Conservation (phyloP, 1,140 invertebrate genomes). For the Hypothenemus hampei region DNA sequence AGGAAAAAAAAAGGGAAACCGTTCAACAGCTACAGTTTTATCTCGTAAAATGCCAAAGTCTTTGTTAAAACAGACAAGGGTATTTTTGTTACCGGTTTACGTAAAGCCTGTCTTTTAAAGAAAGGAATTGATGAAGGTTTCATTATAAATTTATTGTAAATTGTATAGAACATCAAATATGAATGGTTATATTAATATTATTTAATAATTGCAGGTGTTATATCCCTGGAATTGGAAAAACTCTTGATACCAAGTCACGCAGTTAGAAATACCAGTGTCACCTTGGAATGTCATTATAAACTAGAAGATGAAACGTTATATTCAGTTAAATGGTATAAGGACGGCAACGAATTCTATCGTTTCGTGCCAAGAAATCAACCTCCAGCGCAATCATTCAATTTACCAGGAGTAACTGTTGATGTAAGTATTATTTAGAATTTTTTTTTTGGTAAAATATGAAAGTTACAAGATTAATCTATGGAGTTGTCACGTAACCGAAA, state of each 20-base stretch:
- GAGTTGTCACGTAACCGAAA: constrained; percentile 13
- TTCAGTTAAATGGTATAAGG: constrained; percentile 86
- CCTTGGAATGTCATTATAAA: constrained; percentile 72
- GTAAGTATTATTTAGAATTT: constrained; percentile 62
- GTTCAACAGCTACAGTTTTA: too few species aligned
- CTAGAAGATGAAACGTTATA: constrained; percentile 73
- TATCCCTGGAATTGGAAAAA: constrained; percentile 58
- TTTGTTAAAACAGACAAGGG: too few species aligned
- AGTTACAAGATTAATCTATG: too few species aligned
- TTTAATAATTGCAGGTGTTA: constrained; percentile 43
- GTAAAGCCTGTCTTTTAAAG: too few species aligned
- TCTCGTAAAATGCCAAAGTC: too few species aligned
- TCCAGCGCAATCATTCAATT: constrained; percentile 66
- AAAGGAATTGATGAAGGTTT: too few species aligned
- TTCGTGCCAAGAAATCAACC: constrained; percentile 69
- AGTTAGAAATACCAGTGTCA: constrained; percentile 61
- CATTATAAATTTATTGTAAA: too few species aligned
- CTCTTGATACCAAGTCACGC: constrained; percentile 65
- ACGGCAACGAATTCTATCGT: constrained; percentile 81
- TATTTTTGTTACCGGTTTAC: too few species aligned
- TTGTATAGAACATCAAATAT: too few species aligned
- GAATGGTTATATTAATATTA: too few species aligned
- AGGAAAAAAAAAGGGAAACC: too few species aligned
- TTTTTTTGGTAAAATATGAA: neutral
- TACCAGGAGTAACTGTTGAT: constrained; percentile 74